Conservation (phyloP, 2,113 vertebrate genomes). For the Calypte anna region DNA sequence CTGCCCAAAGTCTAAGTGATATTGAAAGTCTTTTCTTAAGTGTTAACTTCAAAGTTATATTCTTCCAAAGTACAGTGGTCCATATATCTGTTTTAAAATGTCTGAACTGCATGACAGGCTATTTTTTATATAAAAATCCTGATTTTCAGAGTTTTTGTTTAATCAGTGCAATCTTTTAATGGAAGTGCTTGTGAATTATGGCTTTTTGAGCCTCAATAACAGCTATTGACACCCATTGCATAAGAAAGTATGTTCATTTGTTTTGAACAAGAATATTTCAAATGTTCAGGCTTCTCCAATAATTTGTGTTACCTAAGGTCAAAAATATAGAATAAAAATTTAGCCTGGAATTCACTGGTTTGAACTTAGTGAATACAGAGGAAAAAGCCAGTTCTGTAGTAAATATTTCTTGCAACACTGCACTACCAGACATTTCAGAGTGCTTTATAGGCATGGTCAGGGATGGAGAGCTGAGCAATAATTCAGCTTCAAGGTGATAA, state of each 20-base stretch:
- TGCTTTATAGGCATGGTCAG: not conserved
- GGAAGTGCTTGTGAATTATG: not conserved
- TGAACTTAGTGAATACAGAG: not conserved
- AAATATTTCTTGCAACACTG: not conserved
- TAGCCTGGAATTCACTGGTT: not conserved
- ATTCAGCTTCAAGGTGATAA: not conserved
- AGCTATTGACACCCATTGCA: accelerated
- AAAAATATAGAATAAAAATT: not conserved
- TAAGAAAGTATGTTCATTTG: not conserved
- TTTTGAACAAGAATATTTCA: not conserved
- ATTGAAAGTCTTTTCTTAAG: not conserved
- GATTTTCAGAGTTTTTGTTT: not conserved
- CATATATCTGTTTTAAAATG: not conserved
- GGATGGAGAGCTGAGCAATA: not conserved
- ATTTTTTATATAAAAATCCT: not conserved
- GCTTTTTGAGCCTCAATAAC: not conserved
- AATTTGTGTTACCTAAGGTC: not conserved
- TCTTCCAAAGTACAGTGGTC: not conserved
- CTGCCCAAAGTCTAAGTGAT: not conserved
- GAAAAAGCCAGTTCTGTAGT: not conserved
- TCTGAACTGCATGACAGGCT: not conserved
- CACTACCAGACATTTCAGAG: not conserved
- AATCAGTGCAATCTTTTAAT: not conserved
- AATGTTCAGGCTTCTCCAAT: not conserved
- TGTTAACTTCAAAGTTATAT: not conserved